phyloP scores from a whole-genome alignment of 2,113 vertebrate species.

The Apaloderma vittatum region DNA sequence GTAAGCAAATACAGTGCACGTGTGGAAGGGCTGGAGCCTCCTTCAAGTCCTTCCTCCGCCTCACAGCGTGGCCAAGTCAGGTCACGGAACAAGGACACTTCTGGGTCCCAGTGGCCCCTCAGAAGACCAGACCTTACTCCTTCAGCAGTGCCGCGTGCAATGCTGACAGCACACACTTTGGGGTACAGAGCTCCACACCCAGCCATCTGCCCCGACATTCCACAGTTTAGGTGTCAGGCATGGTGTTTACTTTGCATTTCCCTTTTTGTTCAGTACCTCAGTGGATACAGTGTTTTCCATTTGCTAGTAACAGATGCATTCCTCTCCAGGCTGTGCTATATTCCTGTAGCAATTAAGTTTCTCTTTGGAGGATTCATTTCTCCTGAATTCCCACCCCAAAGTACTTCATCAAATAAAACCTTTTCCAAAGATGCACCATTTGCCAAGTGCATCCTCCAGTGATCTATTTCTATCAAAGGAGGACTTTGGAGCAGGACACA shows the following conservation, averaged over 20 bases:
- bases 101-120: background rate
- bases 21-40: background rate
- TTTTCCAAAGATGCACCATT: conserved; percentile 9
- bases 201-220: background rate
- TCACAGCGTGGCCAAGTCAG: background rate
- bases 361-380: background rate
- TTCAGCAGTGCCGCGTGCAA: background rate
- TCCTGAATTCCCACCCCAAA: background rate
- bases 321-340: background rate
- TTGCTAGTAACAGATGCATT: background rate
- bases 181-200: background rate
- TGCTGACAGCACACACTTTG: background rate
- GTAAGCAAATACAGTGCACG: background rate
- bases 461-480: background rate
- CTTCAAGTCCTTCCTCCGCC: background rate
- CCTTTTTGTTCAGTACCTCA: background rate
- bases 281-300: background rate
- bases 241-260: background rate
- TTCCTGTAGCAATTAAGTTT: background rate
- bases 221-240: background rate
- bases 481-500: background rate
- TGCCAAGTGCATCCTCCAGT: background rate
- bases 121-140: background rate
- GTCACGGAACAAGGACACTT: background rate
- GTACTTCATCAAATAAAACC: background rate